Evolutionary conservation across 2,888 invertebrate species (phyloP).

Genomic region (Drosophila ezoana): DNA sequence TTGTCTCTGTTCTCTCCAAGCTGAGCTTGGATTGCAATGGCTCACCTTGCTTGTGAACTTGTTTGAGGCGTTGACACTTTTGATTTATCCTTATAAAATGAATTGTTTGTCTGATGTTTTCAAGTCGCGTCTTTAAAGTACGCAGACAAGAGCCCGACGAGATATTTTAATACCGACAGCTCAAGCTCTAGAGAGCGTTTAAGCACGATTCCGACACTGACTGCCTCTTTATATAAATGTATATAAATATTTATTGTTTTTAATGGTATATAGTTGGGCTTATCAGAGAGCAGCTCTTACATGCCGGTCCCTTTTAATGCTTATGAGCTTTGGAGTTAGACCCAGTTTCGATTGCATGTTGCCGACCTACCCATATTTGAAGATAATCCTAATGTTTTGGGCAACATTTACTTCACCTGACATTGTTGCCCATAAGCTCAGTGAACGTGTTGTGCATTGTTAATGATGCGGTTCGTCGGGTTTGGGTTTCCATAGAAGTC

Average conservation of each 20-base stretch:
- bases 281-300: slow-evolving; percentile 38
- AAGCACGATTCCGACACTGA: slow-evolving; percentile 7
- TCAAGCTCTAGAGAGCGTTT: slow-evolving; percentile 32
- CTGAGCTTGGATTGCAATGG: slow-evolving; percentile 33
- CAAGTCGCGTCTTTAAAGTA: slow-evolving; percentile 27
- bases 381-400: slow-evolving; percentile 14
- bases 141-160: slow-evolving; percentile 7
- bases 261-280: slow-evolving; percentile 5
- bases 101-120: slow-evolving; percentile 7
- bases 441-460: slow-evolving; percentile 63
- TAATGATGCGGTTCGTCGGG: slow-evolving; percentile 67
- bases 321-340: slow-evolving; percentile 48
- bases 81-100: slow-evolving; percentile 40
- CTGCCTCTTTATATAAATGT: slow-evolving; percentile 26
- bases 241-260: not conserved
- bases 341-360: slow-evolving; percentile 37
- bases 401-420: slow-evolving; percentile 15
- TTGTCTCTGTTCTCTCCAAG: not conserved
- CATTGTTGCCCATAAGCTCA: slow-evolving; percentile 31
- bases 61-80: slow-evolving; percentile 49
- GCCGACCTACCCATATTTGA: slow-evolving; percentile 12
- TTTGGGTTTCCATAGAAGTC: slow-evolving; percentile 64
- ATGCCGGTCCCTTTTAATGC: slow-evolving; percentile 71
- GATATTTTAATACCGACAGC: slow-evolving; percentile 15
- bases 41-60: slow-evolving; percentile 60